A percentile compares a stretch with the other conserved stretches of the same genome.
These are phyloP conservation scores for Eristalis pertinax DNA, from an alignment of 2,888 invertebrate genomes.

Conservation along the genomic window DNA sequence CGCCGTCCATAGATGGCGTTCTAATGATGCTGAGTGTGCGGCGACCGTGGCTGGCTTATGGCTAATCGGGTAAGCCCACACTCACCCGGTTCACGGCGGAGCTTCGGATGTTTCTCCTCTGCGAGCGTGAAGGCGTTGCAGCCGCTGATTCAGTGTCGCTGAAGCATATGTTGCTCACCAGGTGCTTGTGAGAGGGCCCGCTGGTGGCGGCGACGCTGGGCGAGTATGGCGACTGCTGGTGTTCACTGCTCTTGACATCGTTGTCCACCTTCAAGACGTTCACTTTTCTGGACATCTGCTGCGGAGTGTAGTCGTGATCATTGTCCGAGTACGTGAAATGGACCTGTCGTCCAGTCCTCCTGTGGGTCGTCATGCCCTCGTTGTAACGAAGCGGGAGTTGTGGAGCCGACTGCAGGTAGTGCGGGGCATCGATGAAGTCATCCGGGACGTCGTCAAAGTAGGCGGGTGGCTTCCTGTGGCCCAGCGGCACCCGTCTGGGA, in stretches of 20 bases:
- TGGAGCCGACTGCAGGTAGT: neutral
- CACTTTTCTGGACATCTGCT: slow-evolving; percentile 26
- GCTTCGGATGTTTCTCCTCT: slow-evolving; percentile 76
- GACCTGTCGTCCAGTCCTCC: slow-evolving; percentile 50
- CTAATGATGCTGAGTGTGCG: slow-evolving; percentile 36
- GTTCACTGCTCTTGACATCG: slow-evolving; percentile 48
- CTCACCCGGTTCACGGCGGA: slow-evolving; percentile 78
- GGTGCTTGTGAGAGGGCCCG: slow-evolving; percentile 75
- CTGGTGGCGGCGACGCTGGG: neutral
- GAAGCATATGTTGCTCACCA: slow-evolving; percentile 80
- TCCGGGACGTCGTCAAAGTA: slow-evolving; percentile 18
- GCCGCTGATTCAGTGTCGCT: slow-evolving; percentile 77
- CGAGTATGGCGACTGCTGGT: slow-evolving; percentile 12
- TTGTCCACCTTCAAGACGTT: slow-evolving; percentile 60
- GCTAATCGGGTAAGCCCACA: slow-evolving; percentile 80
- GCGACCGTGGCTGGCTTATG: neutral
- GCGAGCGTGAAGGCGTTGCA: slow-evolving; percentile 60
- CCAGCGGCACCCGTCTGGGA: slow-evolving; percentile 15
- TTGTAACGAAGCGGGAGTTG: neutral
- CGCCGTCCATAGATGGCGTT: slow-evolving; percentile 63
- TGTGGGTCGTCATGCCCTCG: neutral
- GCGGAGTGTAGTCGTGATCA: slow-evolving; percentile 2
- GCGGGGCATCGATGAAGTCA: slow-evolving; percentile 25
- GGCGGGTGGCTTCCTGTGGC: neutral
- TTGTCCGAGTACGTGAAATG: slow-evolving; percentile 47